A percentile compares a stretch with the other conserved stretches of the same genome.
Conservation (phyloP, 1,140 invertebrate species). For the Streblospio benedicti region DNA sequence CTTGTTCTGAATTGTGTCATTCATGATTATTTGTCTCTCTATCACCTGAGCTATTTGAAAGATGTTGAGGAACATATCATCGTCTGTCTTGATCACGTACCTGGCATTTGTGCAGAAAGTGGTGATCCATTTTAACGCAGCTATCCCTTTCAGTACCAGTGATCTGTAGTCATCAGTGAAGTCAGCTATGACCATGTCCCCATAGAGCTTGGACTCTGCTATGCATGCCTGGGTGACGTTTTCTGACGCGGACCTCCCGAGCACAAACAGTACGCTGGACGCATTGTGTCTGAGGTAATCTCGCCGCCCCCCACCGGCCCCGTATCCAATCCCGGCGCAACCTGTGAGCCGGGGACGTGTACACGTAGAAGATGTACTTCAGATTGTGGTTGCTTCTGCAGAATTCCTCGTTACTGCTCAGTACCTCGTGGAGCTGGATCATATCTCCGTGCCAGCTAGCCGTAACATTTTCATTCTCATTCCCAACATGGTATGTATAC, state of each 20-base stretch:
- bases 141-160: conserved; percentile 77
- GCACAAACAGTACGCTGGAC: background rate
- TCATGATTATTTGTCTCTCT: too few species aligned
- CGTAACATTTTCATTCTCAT: too few species aligned
- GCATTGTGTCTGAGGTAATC: background rate
- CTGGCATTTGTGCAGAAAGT: conserved; percentile 55
- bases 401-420: too few species aligned
- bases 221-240: background rate
- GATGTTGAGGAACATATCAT: conserved; percentile 52
- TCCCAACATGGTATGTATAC: too few species aligned
- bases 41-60: conserved; percentile 21
- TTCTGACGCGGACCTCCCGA: background rate
- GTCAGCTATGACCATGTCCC: conserved; percentile 69
- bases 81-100: conserved; percentile 51
- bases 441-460: too few species aligned
- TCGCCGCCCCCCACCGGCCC: background rate
- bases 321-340: background rate
- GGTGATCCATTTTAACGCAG: conserved; percentile 69
- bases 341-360: background rate
- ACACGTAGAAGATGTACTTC: background rate
- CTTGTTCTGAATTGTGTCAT: too few species aligned
- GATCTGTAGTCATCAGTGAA: conserved; percentile 73
- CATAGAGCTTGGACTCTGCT: conserved; percentile 54
- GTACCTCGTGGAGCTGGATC: too few species aligned
- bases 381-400: too few species aligned